Evolutionary conservation across 2,113 vertebrate species (phyloP), one percentile per base, ranked within the genome.

Genomic region (Nasalis larvatus): DNA sequence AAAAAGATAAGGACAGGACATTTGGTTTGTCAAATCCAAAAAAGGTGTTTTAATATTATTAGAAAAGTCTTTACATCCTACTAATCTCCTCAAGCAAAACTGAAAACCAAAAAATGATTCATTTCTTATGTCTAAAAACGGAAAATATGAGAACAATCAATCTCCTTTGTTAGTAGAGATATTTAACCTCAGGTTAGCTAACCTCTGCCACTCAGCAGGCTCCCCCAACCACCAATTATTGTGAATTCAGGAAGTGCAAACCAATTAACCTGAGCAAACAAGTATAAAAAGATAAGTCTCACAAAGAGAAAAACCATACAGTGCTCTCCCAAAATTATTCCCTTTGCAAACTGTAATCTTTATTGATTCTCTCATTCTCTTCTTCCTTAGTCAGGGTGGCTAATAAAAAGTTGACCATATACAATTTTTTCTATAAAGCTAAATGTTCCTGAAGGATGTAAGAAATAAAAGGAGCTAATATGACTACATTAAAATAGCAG

Each of bases 251-350:
- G 68, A 52, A 77, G 42, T 82, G 30, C 37, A 73, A 91, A 83
- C 58, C 85, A 95, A 94, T 97, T 93, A 93, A 86, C 85, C 81
- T 13, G 40, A 54, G 45, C 37, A 94, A 96, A 94, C 58, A 86
- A 4, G 58, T 89, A 88, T 49, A 60, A 94, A 91, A 96, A 87
- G 42, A 68, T n/a, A 89, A 56, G 74, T 49, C 35, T 94, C 66
- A 23, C 18, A 12, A 74, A 82, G 37, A 25, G 52, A 83, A 91
- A 93, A 91, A 56, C 63, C 52, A 85, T 7, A 40, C 18, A 42
- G 14, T 77, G 21, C 37, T 77, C 81, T 85, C 88, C 81, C 80
- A 52, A 85, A 81, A 93, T 42, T 32, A 25, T 21, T 78, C 68
- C 58, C 56, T 30, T 8, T 32, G 60, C 32, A 52, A 87, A 54